Evolutionary conservation across 2,113 vertebrate species (phyloP).

Genomic region (Lepisosteus osseus): DNA sequence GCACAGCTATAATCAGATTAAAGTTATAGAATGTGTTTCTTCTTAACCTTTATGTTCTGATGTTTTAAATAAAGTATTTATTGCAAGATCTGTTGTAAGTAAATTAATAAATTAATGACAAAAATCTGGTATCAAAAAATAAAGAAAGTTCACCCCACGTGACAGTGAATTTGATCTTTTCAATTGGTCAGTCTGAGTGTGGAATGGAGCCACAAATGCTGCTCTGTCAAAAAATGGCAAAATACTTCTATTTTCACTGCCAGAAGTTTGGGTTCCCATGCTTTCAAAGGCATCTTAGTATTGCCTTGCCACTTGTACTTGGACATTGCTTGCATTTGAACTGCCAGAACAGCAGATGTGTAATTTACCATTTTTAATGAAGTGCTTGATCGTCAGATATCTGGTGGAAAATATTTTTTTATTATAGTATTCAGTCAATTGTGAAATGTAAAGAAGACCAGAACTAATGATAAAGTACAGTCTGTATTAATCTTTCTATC

Average conservation of each 20-base stretch:
- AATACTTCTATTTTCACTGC: background rate
- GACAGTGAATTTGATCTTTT: background rate
- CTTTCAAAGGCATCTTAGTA: slow-evolving; percentile 1
- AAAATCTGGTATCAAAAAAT: background rate
- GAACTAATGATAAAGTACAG: background rate
- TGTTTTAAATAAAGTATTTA: no score
- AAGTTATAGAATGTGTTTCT: no score
- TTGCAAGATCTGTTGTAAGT: no score
- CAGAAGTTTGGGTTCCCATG: slow-evolving; percentile 16
- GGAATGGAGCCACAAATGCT: slow-evolving; percentile 5
- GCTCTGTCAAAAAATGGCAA: slow-evolving; percentile 5
- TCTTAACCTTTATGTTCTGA: no score
- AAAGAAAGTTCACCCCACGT: background rate
- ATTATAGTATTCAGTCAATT: background rate
- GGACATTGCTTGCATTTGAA: background rate
- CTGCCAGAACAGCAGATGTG: slow-evolving; percentile 4
- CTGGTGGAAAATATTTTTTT: background rate
- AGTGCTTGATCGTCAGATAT: background rate
- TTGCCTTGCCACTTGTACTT: slow-evolving; percentile 6
- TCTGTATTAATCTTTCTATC: background rate
- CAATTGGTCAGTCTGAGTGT: background rate
- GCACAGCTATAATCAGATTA: no score
- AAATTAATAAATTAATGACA: background rate
- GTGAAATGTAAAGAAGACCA: background rate
- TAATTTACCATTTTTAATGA: slow-evolving; percentile 6